Percentiles rank a stretch among this genome's conserved stretches.
Evolutionary conservation across 1,140 invertebrate genomes (phyloP).

Genomic region (Lamellibrachia luymesi): DNA sequence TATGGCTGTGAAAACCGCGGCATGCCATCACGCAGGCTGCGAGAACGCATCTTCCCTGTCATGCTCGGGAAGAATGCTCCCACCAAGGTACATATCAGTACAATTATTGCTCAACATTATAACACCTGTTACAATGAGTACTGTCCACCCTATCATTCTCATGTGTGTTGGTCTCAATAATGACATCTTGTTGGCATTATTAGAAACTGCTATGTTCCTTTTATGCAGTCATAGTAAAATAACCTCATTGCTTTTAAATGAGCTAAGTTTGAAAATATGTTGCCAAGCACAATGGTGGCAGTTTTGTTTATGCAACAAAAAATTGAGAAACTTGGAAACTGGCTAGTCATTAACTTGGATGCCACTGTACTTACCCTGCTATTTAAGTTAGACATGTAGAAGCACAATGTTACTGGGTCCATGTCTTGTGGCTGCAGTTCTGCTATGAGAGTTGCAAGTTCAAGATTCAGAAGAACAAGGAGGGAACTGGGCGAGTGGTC

Average conservation of each 20-base stretch:
- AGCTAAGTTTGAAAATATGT: neutral
- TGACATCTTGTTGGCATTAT: too few relatives aligned
- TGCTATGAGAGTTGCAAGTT: slow-evolving; percentile 92
- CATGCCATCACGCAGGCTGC: slow-evolving; percentile 69
- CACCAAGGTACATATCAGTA: slow-evolving; percentile 72
- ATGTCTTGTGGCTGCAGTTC: slow-evolving; percentile 63
- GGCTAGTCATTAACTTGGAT: too few relatives aligned
- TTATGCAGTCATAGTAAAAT: neutral
- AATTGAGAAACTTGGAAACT: too few relatives aligned
- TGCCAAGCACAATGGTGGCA: neutral
- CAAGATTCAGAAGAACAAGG: slow-evolving; percentile 85
- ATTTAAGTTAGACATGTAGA: too few relatives aligned
- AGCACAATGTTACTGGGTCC: too few relatives aligned
- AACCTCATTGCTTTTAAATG: neutral
- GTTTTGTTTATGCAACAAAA: too few relatives aligned
- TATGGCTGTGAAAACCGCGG: slow-evolving; percentile 81
- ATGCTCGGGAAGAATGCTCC: slow-evolving; percentile 90
- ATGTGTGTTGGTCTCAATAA: too few relatives aligned
- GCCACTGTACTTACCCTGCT: too few relatives aligned
- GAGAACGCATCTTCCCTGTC: slow-evolving; percentile 86
- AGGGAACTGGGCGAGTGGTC: slow-evolving; percentile 88
- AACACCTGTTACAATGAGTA: too few relatives aligned
- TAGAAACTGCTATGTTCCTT: neutral
- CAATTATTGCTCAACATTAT: too few relatives aligned
- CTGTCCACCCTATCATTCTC: too few relatives aligned